Evolutionary conservation across 2,797 vertebrate genomes (phyloP), one percentile per base, ranked within the genome.

Genomic region (Chelon auratus): DNA sequence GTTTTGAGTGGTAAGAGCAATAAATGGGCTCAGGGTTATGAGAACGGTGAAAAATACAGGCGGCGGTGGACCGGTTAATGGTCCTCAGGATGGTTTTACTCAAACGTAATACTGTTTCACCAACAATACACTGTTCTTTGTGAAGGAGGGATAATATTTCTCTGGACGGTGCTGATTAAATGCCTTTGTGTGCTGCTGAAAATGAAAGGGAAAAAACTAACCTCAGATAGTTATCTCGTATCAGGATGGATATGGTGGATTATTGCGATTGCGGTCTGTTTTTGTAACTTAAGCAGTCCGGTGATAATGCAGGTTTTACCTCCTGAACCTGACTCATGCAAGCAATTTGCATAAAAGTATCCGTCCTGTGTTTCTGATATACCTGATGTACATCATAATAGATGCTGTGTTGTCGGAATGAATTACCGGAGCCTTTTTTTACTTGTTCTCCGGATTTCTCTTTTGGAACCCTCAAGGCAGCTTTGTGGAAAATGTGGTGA

Each of bases 21-120:
- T 82, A 81, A 75, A 81, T 68, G 60, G 67, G 59, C 70, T 85
- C 54, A 58, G 55, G 71, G 69, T 86, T 80, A 73, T 86, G 81
- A 84, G 70, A 50, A 68, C 71, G 66, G 67, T 69, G 62, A 80
- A 80, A 80, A 78, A 71, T 68, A 75, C 30, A 74, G 66, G 71
- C 78, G 50, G 42, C 33, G 65, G 33, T 69, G 57, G 67, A 73
- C 57, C 30, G 47, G 26, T 78, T 87, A 83, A 89, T 75, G 36
- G 80, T 58, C 40, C 72, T 60, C 10, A 2, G 63, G 62, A 81
- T 67, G 57, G 60, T 78, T 81, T 72, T 20, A 63, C 58, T 74
- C 58, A 55, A 66, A 83, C 43, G 53, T 24, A 66, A 75, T 36
- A 64, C 33, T 36, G 51, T 68, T 75, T 75, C 47, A 45, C 55